These are phyloP conservation scores for Muschampia plurimacula DNA, from an alignment of 2,888 invertebrate species.

Conservation along the genomic window DNA sequence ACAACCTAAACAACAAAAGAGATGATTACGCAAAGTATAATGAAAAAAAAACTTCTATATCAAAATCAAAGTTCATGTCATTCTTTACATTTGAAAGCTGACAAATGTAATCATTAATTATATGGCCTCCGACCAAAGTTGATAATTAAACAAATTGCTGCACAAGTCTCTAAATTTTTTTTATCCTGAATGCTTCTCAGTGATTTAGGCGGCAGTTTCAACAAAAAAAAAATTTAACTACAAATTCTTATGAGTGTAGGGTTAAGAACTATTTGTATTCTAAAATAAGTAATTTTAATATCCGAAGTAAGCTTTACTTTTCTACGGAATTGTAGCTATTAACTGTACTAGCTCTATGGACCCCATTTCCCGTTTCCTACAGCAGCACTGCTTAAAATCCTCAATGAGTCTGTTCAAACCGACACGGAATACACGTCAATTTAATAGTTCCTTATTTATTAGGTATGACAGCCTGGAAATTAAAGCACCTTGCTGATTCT, in stretches of 20 bases:
- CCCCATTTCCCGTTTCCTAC: conserved; percentile 51
- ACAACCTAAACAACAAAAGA: background rate
- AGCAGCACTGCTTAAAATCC: conserved; percentile 58
- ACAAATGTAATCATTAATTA: background rate
- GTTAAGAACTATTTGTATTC: conserved; percentile 75
- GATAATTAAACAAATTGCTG: conserved; percentile 9
- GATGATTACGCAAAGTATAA: background rate
- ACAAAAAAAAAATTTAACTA: conserved; percentile 53
- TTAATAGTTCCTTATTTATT: background rate
- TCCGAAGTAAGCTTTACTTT: conserved; percentile 81
- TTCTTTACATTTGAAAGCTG: too few relatives aligned
- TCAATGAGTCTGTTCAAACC: conserved; percentile 31
- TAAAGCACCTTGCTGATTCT: background rate
- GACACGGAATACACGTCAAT: conserved; percentile 22
- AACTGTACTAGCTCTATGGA: conserved; percentile 62
- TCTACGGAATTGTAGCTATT: conserved; percentile 70
- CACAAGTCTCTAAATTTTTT: conserved; percentile 7
- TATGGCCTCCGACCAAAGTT: background rate
- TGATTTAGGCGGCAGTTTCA: conserved; percentile 55
- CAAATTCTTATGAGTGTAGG: conserved; percentile 84
- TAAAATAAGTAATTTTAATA: conserved; percentile 66
- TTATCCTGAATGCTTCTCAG: conserved; percentile 47
- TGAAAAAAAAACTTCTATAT: too few relatives aligned
- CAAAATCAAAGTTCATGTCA: too few relatives aligned
- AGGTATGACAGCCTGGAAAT: background rate